Conservation (phyloP, 2,888 invertebrate species). For the Lissonota sp. region DNA sequence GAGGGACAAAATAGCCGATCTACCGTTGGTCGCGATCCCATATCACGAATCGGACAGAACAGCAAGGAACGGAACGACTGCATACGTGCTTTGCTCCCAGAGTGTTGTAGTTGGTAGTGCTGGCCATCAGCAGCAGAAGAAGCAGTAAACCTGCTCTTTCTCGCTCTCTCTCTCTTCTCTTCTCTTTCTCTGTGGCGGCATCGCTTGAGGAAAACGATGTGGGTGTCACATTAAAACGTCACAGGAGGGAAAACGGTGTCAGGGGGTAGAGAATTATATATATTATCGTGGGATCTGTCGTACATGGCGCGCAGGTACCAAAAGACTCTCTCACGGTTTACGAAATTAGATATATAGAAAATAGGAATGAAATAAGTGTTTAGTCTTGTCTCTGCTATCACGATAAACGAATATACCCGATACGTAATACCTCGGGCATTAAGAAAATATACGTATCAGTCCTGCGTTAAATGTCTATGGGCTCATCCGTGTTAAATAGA, state of each 20-base stretch:
- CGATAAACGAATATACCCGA: neutral
- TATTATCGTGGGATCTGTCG: constrained; percentile 80
- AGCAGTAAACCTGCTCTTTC: constrained; percentile 17
- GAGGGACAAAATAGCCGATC: constrained; percentile 43
- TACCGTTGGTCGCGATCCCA: constrained; percentile 49
- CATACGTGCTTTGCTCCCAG: constrained; percentile 33
- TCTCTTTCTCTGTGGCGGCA: constrained; percentile 28
- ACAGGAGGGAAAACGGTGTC: constrained; percentile 67
- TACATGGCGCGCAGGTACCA: constrained; percentile 45
- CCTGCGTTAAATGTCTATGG: no score
- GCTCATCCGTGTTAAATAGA: no score
- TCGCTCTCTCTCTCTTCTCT: neutral
- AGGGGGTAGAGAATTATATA: constrained; percentile 68
- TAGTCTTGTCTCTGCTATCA: no score
- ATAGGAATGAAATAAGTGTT: no score
- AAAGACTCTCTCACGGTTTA: no score
- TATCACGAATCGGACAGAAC: constrained; percentile 33
- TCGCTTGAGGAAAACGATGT: constrained; percentile 48
- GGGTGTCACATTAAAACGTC: constrained; percentile 70
- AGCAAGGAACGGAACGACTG: constrained; percentile 30
- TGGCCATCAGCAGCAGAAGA: constrained; percentile 8
- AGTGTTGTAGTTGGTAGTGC: constrained; percentile 2
- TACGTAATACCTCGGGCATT: constrained; percentile 1
- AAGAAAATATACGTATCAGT: neutral
- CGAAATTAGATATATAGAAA: no score